Conservation (phyloP, 2,888 invertebrate genomes). For the Eulithis testata region DNA sequence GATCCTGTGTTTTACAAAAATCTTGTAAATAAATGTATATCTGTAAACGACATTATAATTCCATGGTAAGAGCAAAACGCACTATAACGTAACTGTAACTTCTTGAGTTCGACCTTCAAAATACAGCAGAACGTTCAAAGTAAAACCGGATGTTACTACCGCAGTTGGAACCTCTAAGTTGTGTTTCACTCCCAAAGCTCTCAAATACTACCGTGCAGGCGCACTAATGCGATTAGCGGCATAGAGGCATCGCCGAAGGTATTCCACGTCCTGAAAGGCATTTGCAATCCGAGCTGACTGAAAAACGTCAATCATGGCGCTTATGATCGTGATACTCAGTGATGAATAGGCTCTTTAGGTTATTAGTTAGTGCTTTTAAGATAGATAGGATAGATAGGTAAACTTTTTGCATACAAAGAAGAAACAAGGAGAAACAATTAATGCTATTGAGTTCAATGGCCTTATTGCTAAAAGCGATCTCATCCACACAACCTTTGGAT, state of each 20-base stretch:
- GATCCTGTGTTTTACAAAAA: too few relatives aligned
- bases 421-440: too few relatives aligned
- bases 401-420: too few relatives aligned
- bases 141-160: neutral
- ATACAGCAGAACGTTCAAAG: neutral
- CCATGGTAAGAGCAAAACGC: too few relatives aligned
- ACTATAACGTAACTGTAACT: too few relatives aligned
- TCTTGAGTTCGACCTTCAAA: too few relatives aligned
- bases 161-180: constrained; percentile 2
- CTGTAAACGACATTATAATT: too few relatives aligned
- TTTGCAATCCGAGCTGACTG: constrained; percentile 57
- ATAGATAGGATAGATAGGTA: neutral
- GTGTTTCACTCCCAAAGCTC: constrained; percentile 60
- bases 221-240: constrained; percentile 77
- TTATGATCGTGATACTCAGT: neutral
- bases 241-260: constrained; percentile 69
- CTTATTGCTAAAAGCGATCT: too few relatives aligned
- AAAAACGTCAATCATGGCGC: constrained; percentile 12
- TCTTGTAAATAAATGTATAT: too few relatives aligned
- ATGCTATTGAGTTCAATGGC: too few relatives aligned
- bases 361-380: constrained; percentile 11
- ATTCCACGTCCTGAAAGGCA: constrained; percentile 69
- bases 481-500: too few relatives aligned
- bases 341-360: constrained; percentile 2
- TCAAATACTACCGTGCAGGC: constrained; percentile 66